These are phyloP conservation scores for Hipposideros armiger DNA, from an alignment of 2,113 vertebrate genomes.

Conservation along the genomic window DNA sequence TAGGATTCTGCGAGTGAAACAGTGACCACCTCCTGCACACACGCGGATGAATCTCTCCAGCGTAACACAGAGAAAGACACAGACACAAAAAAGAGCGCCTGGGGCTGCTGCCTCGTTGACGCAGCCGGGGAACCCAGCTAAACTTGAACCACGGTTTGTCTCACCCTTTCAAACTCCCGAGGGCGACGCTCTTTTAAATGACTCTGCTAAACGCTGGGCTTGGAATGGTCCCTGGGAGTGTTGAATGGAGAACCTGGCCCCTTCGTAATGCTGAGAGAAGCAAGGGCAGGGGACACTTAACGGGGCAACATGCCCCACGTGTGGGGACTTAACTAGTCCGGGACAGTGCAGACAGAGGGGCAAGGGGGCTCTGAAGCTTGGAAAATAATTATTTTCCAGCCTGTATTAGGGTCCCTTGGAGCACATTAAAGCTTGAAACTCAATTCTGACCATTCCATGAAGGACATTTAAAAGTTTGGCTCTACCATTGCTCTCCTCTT, in stretches of 20 bases:
- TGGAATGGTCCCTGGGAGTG: not conserved
- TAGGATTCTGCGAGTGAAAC: not conserved
- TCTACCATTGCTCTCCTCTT: not conserved
- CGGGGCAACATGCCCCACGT: not conserved
- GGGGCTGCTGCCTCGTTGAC: not conserved
- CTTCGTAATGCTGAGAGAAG: not conserved
- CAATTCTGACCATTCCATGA: slow-evolving; percentile 46
- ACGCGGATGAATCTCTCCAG: not conserved
- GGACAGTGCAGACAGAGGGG: not conserved
- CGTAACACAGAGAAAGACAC: rapidly evolving
- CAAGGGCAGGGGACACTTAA: not conserved
- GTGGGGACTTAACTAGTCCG: not conserved
- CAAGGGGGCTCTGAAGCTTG: not conserved
- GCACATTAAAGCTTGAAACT: slow-evolving; percentile 63
- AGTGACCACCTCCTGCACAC: no score
- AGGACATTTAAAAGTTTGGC: slow-evolving; percentile 63
- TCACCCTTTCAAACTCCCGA: not conserved
- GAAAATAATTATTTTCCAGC: slow-evolving; percentile 67
- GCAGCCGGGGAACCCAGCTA: not conserved
- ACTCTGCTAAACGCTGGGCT: not conserved
- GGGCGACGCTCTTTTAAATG: not conserved
- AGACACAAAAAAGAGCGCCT: rapidly evolving
- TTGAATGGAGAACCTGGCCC: not conserved
- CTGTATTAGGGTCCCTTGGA: slow-evolving; percentile 56
- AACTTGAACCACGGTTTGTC: not conserved